Evolutionary conservation across 2,888 invertebrate genomes (phyloP).

Genomic region (Hyles lineata): DNA sequence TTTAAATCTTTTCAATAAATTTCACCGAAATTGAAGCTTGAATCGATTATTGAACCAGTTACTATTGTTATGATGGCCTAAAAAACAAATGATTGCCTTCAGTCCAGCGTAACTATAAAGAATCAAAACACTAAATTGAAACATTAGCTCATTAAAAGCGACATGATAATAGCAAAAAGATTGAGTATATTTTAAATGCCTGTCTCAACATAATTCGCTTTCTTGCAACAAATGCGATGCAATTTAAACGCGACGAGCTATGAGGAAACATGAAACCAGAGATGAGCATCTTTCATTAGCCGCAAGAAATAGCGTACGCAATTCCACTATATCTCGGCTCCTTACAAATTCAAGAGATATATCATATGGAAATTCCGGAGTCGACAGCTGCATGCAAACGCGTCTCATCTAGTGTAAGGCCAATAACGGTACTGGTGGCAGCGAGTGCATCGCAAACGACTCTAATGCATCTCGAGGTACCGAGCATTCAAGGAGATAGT

Average conservation of each 20-base stretch:
- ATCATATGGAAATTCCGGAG: conserved; percentile 29
- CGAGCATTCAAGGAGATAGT: conserved; percentile 53
- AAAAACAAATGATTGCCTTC: too few relatives aligned
- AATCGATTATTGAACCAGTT: too few relatives aligned
- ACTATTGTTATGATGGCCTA: too few relatives aligned
- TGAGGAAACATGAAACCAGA: background rate
- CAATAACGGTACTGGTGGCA: conserved; percentile 73
- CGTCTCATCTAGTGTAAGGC: conserved; percentile 55
- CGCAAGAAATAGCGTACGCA: background rate
- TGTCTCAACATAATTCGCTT: background rate
- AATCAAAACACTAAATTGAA: too few relatives aligned
- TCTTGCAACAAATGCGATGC: background rate
- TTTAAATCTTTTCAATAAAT: too few relatives aligned
- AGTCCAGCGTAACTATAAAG: too few relatives aligned
- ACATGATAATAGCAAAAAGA: too few relatives aligned
- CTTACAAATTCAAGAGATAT: background rate
- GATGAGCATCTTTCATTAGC: conserved; percentile 1
- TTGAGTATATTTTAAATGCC: too few relatives aligned
- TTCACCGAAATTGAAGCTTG: too few relatives aligned
- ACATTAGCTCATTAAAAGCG: too few relatives aligned
- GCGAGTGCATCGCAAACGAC: conserved; percentile 69
- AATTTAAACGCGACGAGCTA: background rate
- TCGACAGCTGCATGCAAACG: conserved; percentile 23
- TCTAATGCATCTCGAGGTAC: conserved; percentile 69
- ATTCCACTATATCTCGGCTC: background rate